These are phyloP conservation scores for Pitangus sulphuratus DNA, from an alignment of 2,797 vertebrate species.

Conservation along the genomic window DNA sequence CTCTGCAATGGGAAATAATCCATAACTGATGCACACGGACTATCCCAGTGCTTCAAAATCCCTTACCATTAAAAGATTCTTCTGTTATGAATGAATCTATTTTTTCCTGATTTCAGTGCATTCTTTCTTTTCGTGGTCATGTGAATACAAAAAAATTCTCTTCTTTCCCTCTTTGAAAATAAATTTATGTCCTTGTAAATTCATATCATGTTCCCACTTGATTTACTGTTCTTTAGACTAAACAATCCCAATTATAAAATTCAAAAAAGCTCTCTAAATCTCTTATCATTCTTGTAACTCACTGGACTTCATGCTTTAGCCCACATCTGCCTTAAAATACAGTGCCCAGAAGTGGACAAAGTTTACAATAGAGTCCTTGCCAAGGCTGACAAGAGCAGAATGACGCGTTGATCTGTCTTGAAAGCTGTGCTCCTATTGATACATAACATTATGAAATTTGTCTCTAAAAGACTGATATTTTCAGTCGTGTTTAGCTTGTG, in stretches of 20 bases:
- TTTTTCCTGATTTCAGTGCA: background rate
- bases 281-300: background rate
- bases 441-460: background rate
- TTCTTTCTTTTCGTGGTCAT: background rate
- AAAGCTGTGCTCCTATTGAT: background rate
- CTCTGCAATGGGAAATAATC: background rate
- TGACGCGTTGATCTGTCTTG: rapidly evolving
- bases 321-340: background rate
- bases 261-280: background rate
- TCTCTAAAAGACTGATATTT: background rate
- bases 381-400: background rate
- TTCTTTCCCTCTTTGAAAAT: background rate
- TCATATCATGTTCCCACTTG: background rate
- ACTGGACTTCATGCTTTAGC: background rate
- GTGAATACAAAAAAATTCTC: background rate
- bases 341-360: background rate
- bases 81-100: background rate
- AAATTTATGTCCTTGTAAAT: background rate
- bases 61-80: background rate
- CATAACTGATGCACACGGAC: background rate
- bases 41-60: background rate
- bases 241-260: background rate
- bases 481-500: background rate
- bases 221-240: background rate
- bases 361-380: background rate